These are phyloP conservation scores for Latrodectus geometricus DNA, from an alignment of 1,140 invertebrate genomes.

Conservation along the genomic window DNA sequence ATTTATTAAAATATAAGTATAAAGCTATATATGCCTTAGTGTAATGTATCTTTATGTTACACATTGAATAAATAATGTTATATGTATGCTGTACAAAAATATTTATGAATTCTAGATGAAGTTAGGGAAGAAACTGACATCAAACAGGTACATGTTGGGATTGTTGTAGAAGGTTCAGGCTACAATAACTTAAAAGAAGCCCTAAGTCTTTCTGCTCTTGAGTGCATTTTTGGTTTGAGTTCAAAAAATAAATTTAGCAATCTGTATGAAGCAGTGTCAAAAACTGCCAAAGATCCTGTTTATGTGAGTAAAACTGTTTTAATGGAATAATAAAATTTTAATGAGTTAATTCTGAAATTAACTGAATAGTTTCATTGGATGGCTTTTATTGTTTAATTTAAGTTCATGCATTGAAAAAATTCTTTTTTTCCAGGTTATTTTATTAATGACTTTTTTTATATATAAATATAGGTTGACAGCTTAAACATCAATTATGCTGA, in stretches of 20 bases:
- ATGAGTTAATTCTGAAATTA: too few relatives aligned
- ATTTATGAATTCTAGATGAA: slow-evolving; percentile 22
- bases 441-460: neutral
- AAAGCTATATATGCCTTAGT: too few relatives aligned
- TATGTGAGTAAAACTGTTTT: slow-evolving; percentile 64
- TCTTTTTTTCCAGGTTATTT: neutral
- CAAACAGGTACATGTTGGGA: slow-evolving; percentile 6
- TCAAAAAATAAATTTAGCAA: slow-evolving; percentile 71
- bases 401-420: too few relatives aligned
- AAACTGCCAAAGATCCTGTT: slow-evolving; percentile 68
- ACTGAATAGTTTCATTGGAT: too few relatives aligned
- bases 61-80: too few relatives aligned
- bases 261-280: slow-evolving; percentile 76
- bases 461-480: slow-evolving; percentile 71
- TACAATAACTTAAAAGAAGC: slow-evolving; percentile 54
- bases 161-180: slow-evolving; percentile 55
- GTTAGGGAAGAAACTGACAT: slow-evolving; percentile 25
- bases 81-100: too few relatives aligned
- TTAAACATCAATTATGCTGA: slow-evolving; percentile 86
- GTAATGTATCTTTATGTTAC: too few relatives aligned
- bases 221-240: slow-evolving; percentile 71
- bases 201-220: slow-evolving; percentile 54
- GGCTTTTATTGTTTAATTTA: neutral
- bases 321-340: too few relatives aligned
- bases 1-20: too few relatives aligned